Conservation (phyloP, 2,888 invertebrate genomes). For the Drosophila ezoana region DNA sequence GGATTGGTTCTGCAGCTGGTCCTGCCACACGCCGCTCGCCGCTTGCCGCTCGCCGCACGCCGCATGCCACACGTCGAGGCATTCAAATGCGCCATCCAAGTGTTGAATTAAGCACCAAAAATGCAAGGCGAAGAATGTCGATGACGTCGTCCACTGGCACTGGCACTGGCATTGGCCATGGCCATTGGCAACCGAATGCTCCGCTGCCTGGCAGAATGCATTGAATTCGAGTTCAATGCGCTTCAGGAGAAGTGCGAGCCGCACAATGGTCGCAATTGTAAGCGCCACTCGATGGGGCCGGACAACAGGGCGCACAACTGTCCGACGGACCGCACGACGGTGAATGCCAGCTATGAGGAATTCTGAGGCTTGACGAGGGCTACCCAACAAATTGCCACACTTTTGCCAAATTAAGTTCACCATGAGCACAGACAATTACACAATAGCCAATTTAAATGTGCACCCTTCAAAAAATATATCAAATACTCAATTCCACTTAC, state of each 20-base stretch:
- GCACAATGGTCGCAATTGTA: constrained; percentile 71
- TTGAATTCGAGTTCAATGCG: constrained; percentile 57
- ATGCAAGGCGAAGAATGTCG: constrained; percentile 55
- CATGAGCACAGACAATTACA: too few species aligned
- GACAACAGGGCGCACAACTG: constrained; percentile 48
- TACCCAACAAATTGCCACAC: not conserved
- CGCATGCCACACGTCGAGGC: constrained; percentile 15
- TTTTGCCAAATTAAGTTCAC: too few species aligned
- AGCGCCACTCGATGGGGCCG: constrained; percentile 59
- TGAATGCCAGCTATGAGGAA: constrained; percentile 27
- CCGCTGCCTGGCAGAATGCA: constrained; percentile 36
- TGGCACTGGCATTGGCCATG: constrained; percentile 40
- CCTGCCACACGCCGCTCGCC: not conserved
- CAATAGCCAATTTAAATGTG: too few species aligned
- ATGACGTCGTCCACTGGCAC: constrained; percentile 38
- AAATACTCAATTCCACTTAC: too few species aligned
- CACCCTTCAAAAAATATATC: too few species aligned
- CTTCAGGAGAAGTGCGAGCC: constrained; percentile 34
- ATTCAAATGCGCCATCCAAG: constrained; percentile 59
- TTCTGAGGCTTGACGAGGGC: constrained; percentile 20
- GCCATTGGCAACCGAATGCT: constrained; percentile 14
- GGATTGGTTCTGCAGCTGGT: constrained; percentile 14
- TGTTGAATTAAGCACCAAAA: constrained; percentile 65
- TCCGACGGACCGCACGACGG: constrained; percentile 35
- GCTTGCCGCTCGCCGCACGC: not conserved